Evolutionary conservation across 2,797 vertebrate genomes (phyloP), one percentile per base, ranked within the genome.

Genomic region (Hypotaenidia okinawae): DNA sequence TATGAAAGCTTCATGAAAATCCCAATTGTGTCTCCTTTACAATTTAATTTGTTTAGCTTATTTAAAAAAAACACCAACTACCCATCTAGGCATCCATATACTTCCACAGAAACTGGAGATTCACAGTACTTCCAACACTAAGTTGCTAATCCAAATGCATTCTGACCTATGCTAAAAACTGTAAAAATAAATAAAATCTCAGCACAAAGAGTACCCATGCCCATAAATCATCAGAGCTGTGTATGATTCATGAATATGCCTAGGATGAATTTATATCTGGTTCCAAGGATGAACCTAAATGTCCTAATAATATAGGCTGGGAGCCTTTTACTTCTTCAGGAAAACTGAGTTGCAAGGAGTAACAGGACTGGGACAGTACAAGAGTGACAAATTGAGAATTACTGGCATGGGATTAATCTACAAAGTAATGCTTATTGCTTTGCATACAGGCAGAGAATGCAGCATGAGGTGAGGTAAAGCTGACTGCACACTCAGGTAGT

Each of bases 321-420:
- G 59, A 79, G 75, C 8, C 37, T 16, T 68, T 39, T 24, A 41
- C 43, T 39, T 52, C 16, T 66, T 77, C 49, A 63, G 57, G 80
- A 70, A 74, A 52, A 30, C 13, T 25, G 27, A 84, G 15, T 6
- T 39, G 22, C n/a, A 45, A 43, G 67, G 22, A 69, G 13, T 25
- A 78, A 45, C 0, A 3, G 16, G 25, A 52, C 28, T 30, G 24
- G 33, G 21, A 35, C 43, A 68, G 37, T 0, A 0, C 0, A 75
- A 75, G 6, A 30, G 51, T 15, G 47, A 80, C 32, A 69, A 61
- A 78, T 4, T 25, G n/a, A 35, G 43, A 68, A 47, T 9, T 2
- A 32, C 25, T 24, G 28, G 13, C 16, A 32, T 10, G 9, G 30
- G 35, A 10, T 35, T 12, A 14, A 28, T 5, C 30, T 21, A 4